phyloP scores from a whole-genome alignment of 2,888 invertebrate species.

The Gisinianus flammeolus region DNA sequence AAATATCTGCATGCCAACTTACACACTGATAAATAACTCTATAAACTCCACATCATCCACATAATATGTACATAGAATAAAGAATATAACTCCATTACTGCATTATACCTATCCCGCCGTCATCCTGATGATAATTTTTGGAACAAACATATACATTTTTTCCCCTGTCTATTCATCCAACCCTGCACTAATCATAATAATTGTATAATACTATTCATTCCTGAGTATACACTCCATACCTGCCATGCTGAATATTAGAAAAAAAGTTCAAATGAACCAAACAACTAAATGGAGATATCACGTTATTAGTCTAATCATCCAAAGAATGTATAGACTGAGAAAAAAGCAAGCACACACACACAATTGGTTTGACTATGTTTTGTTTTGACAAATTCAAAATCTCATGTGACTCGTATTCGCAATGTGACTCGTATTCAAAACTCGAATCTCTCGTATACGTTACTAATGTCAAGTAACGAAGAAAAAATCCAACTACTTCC shows the following conservation, averaged over 20 bases:
- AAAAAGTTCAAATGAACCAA: neutral
- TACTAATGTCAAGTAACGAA: too few relatives aligned
- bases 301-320: constrained; percentile 15
- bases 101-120: too few relatives aligned
- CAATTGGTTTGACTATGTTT: neutral
- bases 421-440: too few relatives aligned
- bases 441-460: too few relatives aligned
- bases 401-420: too few relatives aligned
- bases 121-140: constrained; percentile 17
- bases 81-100: too few relatives aligned
- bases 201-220: neutral
- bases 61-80: too few relatives aligned
- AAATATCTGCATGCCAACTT: too few relatives aligned
- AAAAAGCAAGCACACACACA: neutral
- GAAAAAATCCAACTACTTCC: too few relatives aligned
- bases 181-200: neutral
- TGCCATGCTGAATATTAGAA: neutral
- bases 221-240: neutral
- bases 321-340: too few relatives aligned
- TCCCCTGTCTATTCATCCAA: neutral
- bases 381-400: too few relatives aligned
- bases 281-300: neutral
- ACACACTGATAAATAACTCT: neutral
- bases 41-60: too few relatives aligned
- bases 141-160: constrained; percentile 5